A percentile compares a stretch with the other conserved stretches of the same genome.
phyloP scores from a whole-genome alignment of 2,113 vertebrate species.

The Vulpes ferrilata region DNA sequence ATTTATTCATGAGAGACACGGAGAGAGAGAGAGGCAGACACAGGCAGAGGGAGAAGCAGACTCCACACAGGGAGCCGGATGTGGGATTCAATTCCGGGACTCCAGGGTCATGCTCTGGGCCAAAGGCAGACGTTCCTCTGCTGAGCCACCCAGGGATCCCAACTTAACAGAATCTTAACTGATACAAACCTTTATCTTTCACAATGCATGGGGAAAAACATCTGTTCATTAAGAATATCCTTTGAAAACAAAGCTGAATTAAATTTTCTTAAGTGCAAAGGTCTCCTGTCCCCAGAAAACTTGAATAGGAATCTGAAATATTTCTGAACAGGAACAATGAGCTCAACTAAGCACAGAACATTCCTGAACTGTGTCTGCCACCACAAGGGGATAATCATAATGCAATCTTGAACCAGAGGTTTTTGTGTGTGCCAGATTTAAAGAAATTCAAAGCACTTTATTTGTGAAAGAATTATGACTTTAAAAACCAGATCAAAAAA shows the following conservation, averaged over 20 bases:
- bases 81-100: no score
- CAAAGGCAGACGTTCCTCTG: no score
- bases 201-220: neutral
- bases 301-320: slow-evolving; percentile 67
- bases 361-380: slow-evolving; percentile 57
- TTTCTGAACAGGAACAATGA: slow-evolving; percentile 71
- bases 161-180: slow-evolving; percentile 53
- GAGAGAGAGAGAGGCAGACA: no score
- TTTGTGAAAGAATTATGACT: slow-evolving; percentile 54
- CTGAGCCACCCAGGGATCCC: no score
- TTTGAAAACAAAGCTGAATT: slow-evolving; percentile 64
- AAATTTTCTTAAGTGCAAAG: slow-evolving; percentile 69
- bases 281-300: slow-evolving; percentile 56
- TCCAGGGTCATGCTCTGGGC: no score
- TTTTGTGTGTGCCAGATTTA: slow-evolving; percentile 49
- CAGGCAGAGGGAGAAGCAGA: no score
- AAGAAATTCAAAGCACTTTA: slow-evolving; percentile 47
- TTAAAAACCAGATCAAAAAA: slow-evolving; percentile 15
- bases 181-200: slow-evolving; percentile 43
- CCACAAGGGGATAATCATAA: slow-evolving; percentile 62
- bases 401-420: slow-evolving; percentile 46
- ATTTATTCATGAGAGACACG: no score
- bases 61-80: no score
- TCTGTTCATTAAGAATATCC: slow-evolving; percentile 54
- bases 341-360: slow-evolving; percentile 66